A percentile compares a stretch with the other conserved stretches of the same genome.
phyloP scores from a whole-genome alignment of 1,140 invertebrate species.

The Monochamus saltuarius region DNA sequence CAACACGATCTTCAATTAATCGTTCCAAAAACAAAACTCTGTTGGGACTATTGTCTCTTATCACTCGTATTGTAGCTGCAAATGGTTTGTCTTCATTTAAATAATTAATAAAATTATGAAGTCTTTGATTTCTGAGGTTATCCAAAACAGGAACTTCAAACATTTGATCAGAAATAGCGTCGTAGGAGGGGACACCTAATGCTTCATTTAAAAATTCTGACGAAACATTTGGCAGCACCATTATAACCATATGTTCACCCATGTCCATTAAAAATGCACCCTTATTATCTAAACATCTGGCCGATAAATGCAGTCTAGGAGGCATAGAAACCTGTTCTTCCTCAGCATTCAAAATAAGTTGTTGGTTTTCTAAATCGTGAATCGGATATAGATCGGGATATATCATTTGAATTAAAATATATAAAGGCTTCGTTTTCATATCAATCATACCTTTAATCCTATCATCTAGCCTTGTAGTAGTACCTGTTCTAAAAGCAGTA shows the following conservation, averaged over 20 bases:
- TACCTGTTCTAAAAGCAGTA: conserved; percentile 84
- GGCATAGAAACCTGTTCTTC: conserved; percentile 60
- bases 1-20: conserved; percentile 91
- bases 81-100: conserved; percentile 85
- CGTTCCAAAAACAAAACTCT: conserved; percentile 82
- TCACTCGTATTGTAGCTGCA: conserved; percentile 74
- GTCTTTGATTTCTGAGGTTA: conserved; percentile 70
- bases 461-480: conserved; percentile 88
- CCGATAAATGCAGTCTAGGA: conserved; percentile 66
- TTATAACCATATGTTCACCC: conserved; percentile 81
- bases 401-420: conserved; percentile 77
- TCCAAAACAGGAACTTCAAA: conserved; percentile 77
- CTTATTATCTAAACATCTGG: conserved; percentile 74
- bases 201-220: conserved; percentile 73
- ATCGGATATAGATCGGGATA: conserved; percentile 95
- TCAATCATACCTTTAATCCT: conserved; percentile 90
- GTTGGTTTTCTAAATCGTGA: conserved; percentile 71
- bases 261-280: conserved; percentile 92
- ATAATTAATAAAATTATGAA: conserved; percentile 80
- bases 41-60: conserved; percentile 89
- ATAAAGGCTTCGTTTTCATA: conserved; percentile 86
- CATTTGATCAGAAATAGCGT: conserved; percentile 62
- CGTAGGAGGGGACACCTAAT: conserved; percentile 59
- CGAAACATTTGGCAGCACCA: conserved; percentile 81
- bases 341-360: conserved; percentile 59